Evolutionary conservation across 2,888 invertebrate genomes (phyloP).

Genomic region (Crepidodera aurea): DNA sequence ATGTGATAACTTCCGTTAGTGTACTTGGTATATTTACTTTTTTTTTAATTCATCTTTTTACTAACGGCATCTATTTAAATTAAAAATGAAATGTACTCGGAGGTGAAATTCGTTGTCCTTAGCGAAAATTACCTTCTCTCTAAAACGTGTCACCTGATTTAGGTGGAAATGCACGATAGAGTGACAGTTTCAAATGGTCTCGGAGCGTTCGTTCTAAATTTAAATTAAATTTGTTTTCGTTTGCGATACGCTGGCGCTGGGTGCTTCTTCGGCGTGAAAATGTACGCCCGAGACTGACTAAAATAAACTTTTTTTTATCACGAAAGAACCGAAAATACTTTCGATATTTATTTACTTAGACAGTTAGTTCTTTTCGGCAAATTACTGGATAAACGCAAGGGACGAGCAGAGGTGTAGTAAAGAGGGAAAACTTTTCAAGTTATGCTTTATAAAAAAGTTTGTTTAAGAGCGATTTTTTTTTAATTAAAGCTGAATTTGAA

Average conservation of each 20-base stretch:
- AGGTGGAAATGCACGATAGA: conserved; percentile 10
- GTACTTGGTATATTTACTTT: too few relatives aligned
- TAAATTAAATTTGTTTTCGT: conserved; percentile 22
- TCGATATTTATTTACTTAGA: conserved; percentile 8
- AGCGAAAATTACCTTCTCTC: background rate
- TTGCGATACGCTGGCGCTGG: conserved; percentile 7
- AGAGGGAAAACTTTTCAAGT: too few relatives aligned
- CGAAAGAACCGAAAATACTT: conserved; percentile 7
- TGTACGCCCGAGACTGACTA: background rate
- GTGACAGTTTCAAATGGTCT: conserved; percentile 14
- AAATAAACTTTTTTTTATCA: conserved; percentile 9
- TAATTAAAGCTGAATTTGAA: too few relatives aligned
- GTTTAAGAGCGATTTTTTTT: too few relatives aligned
- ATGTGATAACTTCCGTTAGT: too few relatives aligned
- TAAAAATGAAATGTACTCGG: background rate
- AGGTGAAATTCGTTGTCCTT: background rate
- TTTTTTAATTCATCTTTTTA: too few relatives aligned
- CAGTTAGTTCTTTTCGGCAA: conserved; percentile 3
- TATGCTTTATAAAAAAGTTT: too few relatives aligned
- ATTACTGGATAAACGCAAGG: background rate
- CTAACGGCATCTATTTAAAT: background rate
- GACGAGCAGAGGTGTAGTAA: background rate
- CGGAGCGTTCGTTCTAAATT: conserved; percentile 8
- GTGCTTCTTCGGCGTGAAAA: background rate
- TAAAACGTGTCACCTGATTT: conserved; percentile 20